These are phyloP conservation scores for Pithys albifrons DNA, from an alignment of 2,113 vertebrate genomes.

Conservation along the genomic window DNA sequence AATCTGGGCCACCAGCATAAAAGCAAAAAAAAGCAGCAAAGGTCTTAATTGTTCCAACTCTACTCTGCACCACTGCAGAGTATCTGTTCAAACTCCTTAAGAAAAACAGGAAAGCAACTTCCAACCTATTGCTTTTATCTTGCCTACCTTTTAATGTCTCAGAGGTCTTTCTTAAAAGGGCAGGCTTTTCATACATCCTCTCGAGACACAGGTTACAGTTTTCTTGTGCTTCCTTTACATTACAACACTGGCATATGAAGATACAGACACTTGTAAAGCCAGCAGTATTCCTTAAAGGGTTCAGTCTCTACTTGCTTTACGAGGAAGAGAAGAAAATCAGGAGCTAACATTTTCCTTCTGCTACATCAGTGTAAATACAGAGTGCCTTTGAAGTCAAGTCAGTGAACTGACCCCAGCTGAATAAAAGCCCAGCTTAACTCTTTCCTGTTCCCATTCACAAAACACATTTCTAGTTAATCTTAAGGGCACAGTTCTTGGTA, in stretches of 20 bases:
- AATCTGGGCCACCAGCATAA: not conserved
- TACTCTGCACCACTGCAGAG: not conserved
- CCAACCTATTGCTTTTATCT: not conserved
- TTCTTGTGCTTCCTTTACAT: not conserved
- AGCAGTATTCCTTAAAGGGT: not conserved
- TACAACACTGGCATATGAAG: not conserved
- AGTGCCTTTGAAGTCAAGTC: conserved; percentile 14
- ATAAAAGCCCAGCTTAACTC: not conserved
- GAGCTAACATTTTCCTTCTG: not conserved
- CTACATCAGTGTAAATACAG: conserved; percentile 6
- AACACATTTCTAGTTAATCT: not conserved
- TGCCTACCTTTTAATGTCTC: not conserved
- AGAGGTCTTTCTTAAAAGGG: not conserved
- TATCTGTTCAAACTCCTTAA: not conserved
- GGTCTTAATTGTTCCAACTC: not conserved
- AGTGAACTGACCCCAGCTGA: not conserved
- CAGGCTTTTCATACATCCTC: not conserved
- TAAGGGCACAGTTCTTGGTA: not conserved
- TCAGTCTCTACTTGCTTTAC: not conserved
- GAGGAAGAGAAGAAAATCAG: not conserved
- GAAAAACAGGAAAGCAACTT: not conserved
- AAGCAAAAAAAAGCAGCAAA: not conserved
- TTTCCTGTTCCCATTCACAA: not conserved
- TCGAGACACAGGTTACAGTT: not conserved
- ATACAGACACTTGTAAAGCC: not conserved